Evolutionary conservation across 2,113 vertebrate species (phyloP).

Genomic region (Delphinapterus leucas): DNA sequence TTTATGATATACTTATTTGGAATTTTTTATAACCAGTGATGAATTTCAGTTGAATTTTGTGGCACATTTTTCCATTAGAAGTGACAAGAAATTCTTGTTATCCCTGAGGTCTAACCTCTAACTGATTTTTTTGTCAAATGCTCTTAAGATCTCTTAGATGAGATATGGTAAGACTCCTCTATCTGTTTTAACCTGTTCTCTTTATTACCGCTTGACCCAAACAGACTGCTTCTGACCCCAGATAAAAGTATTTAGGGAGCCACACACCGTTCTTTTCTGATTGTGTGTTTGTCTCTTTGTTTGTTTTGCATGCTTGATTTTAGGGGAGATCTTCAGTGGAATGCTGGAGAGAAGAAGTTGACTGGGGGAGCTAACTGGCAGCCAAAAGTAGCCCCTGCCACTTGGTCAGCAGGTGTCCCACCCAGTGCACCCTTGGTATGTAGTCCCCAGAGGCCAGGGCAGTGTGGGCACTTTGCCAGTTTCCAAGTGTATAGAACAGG

Average conservation of each 20-base stretch:
- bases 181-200: background rate
- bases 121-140: background rate
- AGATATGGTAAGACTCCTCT: background rate
- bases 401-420: conserved; percentile 88
- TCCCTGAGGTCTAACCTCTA: background rate
- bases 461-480: rapidly evolving
- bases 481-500: background rate
- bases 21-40: background rate
- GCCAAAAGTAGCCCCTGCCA: conserved; percentile 94
- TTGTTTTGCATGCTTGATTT: background rate
- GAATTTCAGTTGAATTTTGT: conserved; percentile 35
- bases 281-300: background rate
- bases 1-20: conserved; percentile 24
- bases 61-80: background rate
- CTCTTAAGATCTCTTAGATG: background rate
- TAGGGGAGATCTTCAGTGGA: conserved; percentile 92
- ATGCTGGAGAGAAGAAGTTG: conserved; percentile 93
- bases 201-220: background rate
- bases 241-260: background rate
- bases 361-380: conserved; percentile 98
- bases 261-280: background rate
- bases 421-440: conserved; percentile 90
- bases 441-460: background rate
- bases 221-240: background rate
- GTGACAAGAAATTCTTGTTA: background rate